phyloP scores from a whole-genome alignment of 2,888 invertebrate species.

The Vesta saturnalis region DNA sequence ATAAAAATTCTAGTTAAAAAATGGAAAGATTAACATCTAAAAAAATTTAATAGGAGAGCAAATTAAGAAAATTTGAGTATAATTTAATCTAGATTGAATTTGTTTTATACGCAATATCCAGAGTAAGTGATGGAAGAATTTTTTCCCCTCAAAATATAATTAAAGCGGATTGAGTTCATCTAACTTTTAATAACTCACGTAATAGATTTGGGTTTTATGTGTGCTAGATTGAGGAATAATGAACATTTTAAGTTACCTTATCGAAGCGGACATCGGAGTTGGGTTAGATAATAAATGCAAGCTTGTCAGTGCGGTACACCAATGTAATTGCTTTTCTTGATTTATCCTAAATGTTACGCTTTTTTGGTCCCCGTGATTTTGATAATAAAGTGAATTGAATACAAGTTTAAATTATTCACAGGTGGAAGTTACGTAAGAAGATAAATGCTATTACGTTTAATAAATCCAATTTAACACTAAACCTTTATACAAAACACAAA shows the following conservation, averaged over 20 bases:
- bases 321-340: not conserved
- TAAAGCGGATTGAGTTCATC: not conserved
- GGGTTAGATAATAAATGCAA: conserved; percentile 1
- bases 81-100: not conserved
- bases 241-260: not conserved
- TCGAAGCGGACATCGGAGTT: not conserved
- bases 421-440: no score
- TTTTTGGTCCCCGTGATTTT: no score
- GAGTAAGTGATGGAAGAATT: not conserved
- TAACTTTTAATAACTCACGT: conserved; percentile 1
- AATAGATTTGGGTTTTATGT: not conserved
- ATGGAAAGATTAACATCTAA: not conserved
- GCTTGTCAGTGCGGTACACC: conserved; percentile 1
- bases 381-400: no score
- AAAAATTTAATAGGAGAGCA: no score
- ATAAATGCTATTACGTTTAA: not conserved
- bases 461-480: not conserved
- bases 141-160: not conserved
- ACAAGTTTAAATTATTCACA: no score
- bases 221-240: not conserved
- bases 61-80: not conserved
- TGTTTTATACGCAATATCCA: no score
- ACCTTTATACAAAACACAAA: not conserved
- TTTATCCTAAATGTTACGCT: not conserved
- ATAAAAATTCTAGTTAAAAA: no score